Base-by-base conservation (phyloP, 1,140 invertebrate genomes). In the Nasonia giraulti region DNA sequence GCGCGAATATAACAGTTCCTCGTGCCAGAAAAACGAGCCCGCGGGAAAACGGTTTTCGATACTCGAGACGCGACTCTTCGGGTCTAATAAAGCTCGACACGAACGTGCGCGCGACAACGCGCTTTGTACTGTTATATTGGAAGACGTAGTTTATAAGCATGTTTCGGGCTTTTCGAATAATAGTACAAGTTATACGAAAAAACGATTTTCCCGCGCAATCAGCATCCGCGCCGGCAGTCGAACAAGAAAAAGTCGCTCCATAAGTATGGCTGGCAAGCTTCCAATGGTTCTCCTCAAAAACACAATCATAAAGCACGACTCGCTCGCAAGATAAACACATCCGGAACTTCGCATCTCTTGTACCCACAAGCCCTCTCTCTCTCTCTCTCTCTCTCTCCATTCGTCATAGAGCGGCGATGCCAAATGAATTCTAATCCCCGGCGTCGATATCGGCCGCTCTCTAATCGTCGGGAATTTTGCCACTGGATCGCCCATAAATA, bases 1-100 rank as follows among this genome's bases (percentile, higher is more conserved):
- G 1, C 6, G 40, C 40, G 62, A 37, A 47, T 23, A 50, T 85
- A 85, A 85, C 79, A 85, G 84, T 81, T 81, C 40, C 79, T 77
- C 37, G 79, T 82, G 33, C 84, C 50, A 82, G 62, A 82, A 85
- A 82, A 77, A 71, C 17, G 11, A 27, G n/a, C n/a, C 62, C 44
- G 37, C 37, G 73, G 27, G 74, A 77, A 83, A 83, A 78, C 75
- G 40, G 40, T 83, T 77, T 77, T 69, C 74, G 23, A 83, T 68
- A 69, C 11, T 27, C 31, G n/a, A 27, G 4, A 37, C 37, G 37
- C 73, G n/a, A 75, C 73, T 50, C 47, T 79, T 17, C 68, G 14
- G 14, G 80, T 55, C 66, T 50, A 71, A 80, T 80, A 80, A 79
- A 68, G 62, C 20, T 11, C 62, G 31, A 27, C 27, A 1, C 27